Evolutionary conservation across 1,140 invertebrate genomes (phyloP).

Genomic region (Homarus americanus): DNA sequence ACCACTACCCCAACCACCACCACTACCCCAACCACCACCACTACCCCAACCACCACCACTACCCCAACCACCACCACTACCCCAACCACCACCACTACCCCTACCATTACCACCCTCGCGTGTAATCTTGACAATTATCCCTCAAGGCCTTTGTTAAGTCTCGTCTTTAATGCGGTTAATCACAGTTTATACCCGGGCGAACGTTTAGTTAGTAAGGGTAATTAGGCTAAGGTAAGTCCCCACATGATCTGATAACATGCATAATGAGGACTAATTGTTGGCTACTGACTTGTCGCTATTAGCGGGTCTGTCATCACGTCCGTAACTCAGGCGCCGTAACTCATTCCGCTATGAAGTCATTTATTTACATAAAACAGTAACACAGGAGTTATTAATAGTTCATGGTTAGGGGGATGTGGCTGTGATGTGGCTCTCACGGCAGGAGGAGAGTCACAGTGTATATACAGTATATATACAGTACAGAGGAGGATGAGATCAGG

Average conservation of each 20-base stretch:
- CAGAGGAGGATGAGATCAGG: no score
- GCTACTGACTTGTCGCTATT: conserved; percentile 3
- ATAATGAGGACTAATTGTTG: conserved; percentile 33
- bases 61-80: no score
- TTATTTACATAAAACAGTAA: background rate
- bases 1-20: no score
- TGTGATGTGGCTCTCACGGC: background rate
- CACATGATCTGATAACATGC: conserved; percentile 22
- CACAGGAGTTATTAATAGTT: background rate
- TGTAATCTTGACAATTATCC: no score
- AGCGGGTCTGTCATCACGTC: conserved; percentile 17
- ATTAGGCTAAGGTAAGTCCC: conserved; percentile 30
- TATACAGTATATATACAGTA: no score
- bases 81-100: no score
- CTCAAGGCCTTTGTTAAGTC: no score
- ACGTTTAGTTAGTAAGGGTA: conserved; percentile 29
- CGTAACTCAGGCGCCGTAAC: background rate
- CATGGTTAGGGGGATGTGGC: background rate
- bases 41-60: no score
- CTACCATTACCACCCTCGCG: no score
- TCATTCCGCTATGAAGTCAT: background rate
- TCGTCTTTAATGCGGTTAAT: background rate
- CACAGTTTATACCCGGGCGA: conserved; percentile 12
- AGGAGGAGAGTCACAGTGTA: no score
- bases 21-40: no score